These are phyloP conservation scores for Hirtodrosophila cameraria DNA, from an alignment of 2,888 invertebrate species.

Conservation along the genomic window DNA sequence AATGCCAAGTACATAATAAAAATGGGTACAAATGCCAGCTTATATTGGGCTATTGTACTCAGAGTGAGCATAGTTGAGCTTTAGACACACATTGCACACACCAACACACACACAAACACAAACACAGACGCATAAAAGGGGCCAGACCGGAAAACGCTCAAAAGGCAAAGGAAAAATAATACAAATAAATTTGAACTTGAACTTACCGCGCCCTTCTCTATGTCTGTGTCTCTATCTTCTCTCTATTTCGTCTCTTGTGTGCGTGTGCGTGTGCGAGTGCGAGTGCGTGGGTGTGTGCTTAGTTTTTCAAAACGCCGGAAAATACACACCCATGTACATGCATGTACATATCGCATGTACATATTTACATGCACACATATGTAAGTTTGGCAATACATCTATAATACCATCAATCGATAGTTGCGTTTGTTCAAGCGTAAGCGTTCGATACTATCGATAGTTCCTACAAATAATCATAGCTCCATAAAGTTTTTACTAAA, in stretches of 20 bases:
- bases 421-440: too few species aligned
- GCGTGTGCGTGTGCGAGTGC: conserved; percentile 28
- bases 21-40: too few species aligned
- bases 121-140: conserved; percentile 7
- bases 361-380: conserved; percentile 5
- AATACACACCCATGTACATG: conserved; percentile 58
- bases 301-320: conserved; percentile 38
- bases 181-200: conserved; percentile 76
- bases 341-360: conserved; percentile 7
- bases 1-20: too few species aligned
- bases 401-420: too few species aligned
- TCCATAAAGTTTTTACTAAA: too few species aligned
- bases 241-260: conserved; percentile 2
- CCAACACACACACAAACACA: conserved; percentile 6
- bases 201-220: conserved; percentile 63
- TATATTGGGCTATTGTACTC: too few species aligned
- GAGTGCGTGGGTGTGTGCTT: conserved; percentile 32
- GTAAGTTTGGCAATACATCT: too few species aligned
- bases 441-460: too few species aligned
- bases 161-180: conserved; percentile 44
- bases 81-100: conserved; percentile 5
- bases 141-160: conserved; percentile 57
- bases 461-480: too few species aligned
- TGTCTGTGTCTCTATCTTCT: conserved; percentile 6
- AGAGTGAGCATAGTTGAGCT: conserved; percentile 14